Evolutionary conservation across 2,888 invertebrate genomes (phyloP), one percentile per base, ranked within the genome.

Genomic region (Drosophila barbarae): DNA sequence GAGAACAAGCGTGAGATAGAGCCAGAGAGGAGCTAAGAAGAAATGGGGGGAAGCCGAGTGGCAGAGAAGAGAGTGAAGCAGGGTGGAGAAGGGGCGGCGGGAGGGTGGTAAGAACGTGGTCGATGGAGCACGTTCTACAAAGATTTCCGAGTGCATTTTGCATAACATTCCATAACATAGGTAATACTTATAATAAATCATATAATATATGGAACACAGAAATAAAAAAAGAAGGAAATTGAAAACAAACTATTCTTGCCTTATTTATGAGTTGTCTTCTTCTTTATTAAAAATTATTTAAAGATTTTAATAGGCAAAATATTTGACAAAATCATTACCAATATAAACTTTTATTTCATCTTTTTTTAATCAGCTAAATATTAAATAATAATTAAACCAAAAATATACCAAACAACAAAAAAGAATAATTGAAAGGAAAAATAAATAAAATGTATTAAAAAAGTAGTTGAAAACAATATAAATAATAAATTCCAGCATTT

Each of bases 121-220:
- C 52, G 53, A 36, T 60, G 38, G 44, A 61, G 68, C 68, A 68
- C 70, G 68, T 68, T 68, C 68, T 69, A 54, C 60, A 42, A 26
- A 69, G 41, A 69, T 53, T 56, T 46, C 39, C 65, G 46, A 65
- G 53, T 65, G 64, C 65, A 65, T 47, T 63, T 63, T 68, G 69
- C 61, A 68, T 69, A 68, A 69, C 69, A 69, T 54, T 69, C 52
- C 61, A 47, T 39, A 46, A 60, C 59, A 58, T 30, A 12, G 18
- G 59, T 32, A 26, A 18, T 46, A 44, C 46, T 5, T 32, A 57
- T 30, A 9, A 10, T 30, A 30, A 30, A 10, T 34, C 56, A 42
- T 34, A 39, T 39, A 39, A 21, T 39, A 21, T 39, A 39, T 21
- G 21, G 6, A 21, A 21, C 3, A 39, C 39, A 13, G 21, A 15